phyloP scores from a whole-genome alignment of 2,888 invertebrate genomes.

The Tetragonisca angustula region DNA sequence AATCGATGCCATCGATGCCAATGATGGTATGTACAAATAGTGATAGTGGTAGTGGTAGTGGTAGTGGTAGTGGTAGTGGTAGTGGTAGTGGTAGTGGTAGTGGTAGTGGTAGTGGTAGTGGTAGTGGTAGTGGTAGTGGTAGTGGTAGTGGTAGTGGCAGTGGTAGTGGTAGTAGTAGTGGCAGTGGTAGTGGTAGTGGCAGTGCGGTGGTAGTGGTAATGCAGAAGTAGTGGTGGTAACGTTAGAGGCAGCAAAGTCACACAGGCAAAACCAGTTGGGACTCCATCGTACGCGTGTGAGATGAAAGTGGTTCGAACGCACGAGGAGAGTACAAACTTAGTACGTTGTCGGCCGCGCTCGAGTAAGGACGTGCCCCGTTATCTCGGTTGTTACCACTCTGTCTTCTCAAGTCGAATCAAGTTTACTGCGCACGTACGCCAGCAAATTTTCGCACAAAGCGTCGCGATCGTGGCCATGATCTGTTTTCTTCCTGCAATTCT shows the following conservation, averaged over 20 bases:
- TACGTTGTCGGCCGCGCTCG: conserved; percentile 74
- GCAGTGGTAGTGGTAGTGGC: conserved; percentile 12
- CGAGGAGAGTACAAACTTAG: conserved; percentile 70
- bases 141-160: neutral
- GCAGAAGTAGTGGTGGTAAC: conserved; percentile 42
- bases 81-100: conserved; percentile 4
- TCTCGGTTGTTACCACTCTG: neutral
- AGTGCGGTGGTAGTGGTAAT: neutral
- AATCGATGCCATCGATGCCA: conserved; percentile 19
- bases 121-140: conserved; percentile 1
- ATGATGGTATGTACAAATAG: conserved; percentile 17
- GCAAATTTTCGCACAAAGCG: neutral
- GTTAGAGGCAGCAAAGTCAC: conserved; percentile 48
- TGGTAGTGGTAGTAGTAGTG: conserved; percentile 20
- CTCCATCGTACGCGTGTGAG: conserved; percentile 70
- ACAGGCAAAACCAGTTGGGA: conserved; percentile 53
- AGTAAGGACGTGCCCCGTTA: conserved; percentile 21
- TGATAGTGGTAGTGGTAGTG: neutral
- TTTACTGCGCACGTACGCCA: neutral
- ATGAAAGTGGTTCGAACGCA: conserved; percentile 57
- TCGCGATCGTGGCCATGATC: neutral
- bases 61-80: conserved; percentile 25
- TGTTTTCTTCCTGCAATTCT: neutral
- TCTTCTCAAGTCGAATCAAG: too few relatives aligned
- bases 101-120: neutral